A percentile compares a stretch with the other conserved stretches of the same genome.
These are phyloP conservation scores for Yponomeuta malinellus DNA, from an alignment of 2,888 invertebrate genomes.

Conservation along the genomic window DNA sequence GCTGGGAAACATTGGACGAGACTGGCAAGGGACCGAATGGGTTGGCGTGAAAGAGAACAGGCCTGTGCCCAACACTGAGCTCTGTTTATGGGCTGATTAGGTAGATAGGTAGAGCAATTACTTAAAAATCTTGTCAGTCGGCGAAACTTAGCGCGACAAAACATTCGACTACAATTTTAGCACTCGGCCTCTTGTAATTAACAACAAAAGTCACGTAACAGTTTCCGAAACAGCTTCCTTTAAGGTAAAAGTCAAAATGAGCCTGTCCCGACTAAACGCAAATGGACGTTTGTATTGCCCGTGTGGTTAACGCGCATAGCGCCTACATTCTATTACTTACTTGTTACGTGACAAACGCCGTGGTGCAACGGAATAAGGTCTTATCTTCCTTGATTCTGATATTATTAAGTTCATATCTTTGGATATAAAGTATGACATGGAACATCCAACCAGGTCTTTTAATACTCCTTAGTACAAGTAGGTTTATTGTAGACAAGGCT, in stretches of 20 bases:
- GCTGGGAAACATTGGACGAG: no score
- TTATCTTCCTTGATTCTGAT: background rate
- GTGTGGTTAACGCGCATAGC: background rate
- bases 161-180: background rate
- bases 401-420: background rate
- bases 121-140: no score
- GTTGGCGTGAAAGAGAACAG: no score
- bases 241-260: background rate
- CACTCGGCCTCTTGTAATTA: background rate
- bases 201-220: background rate
- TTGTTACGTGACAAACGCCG: background rate
- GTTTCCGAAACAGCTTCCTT: background rate
- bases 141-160: background rate
- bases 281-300: background rate
- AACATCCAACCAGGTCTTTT: no score
- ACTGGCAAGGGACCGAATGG: no score
- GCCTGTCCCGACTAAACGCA: background rate
- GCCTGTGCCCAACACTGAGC: no score
- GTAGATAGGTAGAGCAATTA: no score
- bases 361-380: background rate
- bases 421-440: no score
- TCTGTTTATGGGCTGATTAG: no score
- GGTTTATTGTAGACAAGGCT: no score
- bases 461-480: no score
- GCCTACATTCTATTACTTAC: slow-evolving; percentile 1